Conservation (phyloP, 2,888 invertebrate species). For the Drosophila emarginata region DNA sequence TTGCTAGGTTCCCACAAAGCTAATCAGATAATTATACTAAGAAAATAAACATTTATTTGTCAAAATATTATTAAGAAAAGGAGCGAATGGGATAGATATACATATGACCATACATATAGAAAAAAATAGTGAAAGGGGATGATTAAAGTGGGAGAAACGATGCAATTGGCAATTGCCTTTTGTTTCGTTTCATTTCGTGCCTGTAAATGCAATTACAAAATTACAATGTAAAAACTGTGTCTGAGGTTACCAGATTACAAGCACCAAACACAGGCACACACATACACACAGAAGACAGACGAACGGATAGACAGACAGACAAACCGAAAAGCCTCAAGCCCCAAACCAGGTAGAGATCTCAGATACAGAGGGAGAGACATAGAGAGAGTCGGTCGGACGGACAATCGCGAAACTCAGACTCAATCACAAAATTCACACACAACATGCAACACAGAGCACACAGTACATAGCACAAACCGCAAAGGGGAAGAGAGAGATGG, state of each 20-base stretch:
- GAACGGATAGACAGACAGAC: conserved; percentile 23
- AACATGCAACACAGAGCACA: not conserved
- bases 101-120: too few relatives aligned
- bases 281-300: conserved; percentile 21
- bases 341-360: not conserved
- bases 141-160: conserved; percentile 22
- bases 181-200: conserved; percentile 37
- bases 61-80: not conserved
- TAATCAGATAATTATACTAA: not conserved
- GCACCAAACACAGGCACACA: conserved; percentile 35
- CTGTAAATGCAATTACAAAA: conserved; percentile 63
- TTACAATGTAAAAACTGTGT: conserved; percentile 64
- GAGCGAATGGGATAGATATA: not conserved
- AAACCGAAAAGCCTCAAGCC: conserved; percentile 20
- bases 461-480: not conserved
- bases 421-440: conserved; percentile 47
- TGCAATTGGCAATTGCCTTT: conserved; percentile 50
- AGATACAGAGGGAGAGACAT: not conserved
- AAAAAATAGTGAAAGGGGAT: not conserved
- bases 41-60: not conserved
- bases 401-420: conserved; percentile 45
- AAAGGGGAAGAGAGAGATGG: conserved; percentile 22
- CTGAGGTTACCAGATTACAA: conserved; percentile 58
- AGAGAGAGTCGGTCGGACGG: conserved; percentile 40
- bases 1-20: not conserved